Evolutionary conservation across 2,888 invertebrate species (phyloP), one percentile per base, ranked within the genome.

Genomic region (Aquatica leii): DNA sequence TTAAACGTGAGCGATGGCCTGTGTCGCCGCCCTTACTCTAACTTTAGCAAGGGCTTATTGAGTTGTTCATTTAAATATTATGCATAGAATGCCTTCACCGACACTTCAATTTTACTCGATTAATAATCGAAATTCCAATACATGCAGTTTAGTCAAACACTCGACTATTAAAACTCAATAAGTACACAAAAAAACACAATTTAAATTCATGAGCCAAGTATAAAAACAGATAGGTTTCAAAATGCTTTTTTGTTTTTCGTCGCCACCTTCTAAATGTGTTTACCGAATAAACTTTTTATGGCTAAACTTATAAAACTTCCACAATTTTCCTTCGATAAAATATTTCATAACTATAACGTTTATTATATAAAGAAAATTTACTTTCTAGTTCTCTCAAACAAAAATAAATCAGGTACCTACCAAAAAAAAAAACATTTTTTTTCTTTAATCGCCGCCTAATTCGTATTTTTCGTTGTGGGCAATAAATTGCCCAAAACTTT

Each of bases 1-100:
- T 59, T 66, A 62, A 62, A 58, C 66, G 54, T 66, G 62, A 66
- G 58, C 62, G 59, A 62, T 62, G 56, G 62, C 59, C 62, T 62
- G 40, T 57, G 62, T 59, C 56, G 56, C 59, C 62, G 62, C 66
- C 66, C 66, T 62, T 62, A 55, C 35, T 40, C 60, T 57, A 56
- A 55, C 63, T 63, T 55, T 21, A 31, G 24, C 43, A 21, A 60
- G 56, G 20, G 59, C 64, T 57, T 43, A 40, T 54, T 60, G 60
- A 48, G 48, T 48, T 48, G 31, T 60, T 60, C 60, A 57, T 64
- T 64, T 60, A 56, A 51, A 64, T 64, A 55, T 55, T 64, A 63
- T 63, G 54, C 59, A 63, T 46, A 43, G 51, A 49, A 12, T 17
- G 37, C 49, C 50, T 59, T 63, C n/a, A 59, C 58, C 59, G 49